Percentiles rank a stretch among this genome's conserved stretches.
phyloP scores from a whole-genome alignment of 2,113 vertebrate genomes.

The Amblyopsis rosae region DNA sequence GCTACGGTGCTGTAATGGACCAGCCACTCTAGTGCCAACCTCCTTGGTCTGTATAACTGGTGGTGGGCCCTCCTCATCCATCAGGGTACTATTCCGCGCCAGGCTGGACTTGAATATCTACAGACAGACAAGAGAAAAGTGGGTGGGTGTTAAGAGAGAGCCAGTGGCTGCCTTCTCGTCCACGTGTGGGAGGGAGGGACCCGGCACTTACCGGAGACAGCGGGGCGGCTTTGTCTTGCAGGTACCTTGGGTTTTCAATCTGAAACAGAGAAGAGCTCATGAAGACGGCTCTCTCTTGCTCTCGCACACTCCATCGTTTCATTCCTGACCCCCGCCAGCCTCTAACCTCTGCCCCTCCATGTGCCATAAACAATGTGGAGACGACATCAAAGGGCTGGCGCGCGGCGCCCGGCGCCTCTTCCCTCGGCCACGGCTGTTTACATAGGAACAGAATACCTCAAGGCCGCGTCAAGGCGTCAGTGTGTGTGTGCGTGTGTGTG shows the following conservation, averaged over 20 bases:
- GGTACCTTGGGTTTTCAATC: constrained; percentile 92
- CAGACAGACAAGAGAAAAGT: constrained; percentile 19
- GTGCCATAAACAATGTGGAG: constrained; percentile 65
- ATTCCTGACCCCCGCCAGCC: constrained; percentile 29
- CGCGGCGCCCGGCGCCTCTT: constrained; percentile 52
- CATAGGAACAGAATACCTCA: constrained; percentile 53
- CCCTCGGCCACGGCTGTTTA: constrained; percentile 66
- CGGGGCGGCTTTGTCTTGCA: constrained; percentile 83
- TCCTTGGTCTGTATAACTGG: constrained; percentile 71
- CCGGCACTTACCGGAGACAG: constrained; percentile 83
- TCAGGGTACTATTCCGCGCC: constrained; percentile 68
- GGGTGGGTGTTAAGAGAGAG: neutral
- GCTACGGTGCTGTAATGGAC: too few species aligned
- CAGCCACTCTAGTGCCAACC: constrained; percentile 35
- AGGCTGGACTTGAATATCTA: constrained; percentile 71
- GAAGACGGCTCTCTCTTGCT: constrained; percentile 20
- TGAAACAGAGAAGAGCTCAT: constrained; percentile 73
- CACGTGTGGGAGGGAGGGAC: constrained; percentile 1
- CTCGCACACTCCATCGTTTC: neutral
- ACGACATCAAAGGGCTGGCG: constrained; percentile 61
- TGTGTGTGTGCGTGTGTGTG: constrained; percentile 43
- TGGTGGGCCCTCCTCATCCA: constrained; percentile 58
- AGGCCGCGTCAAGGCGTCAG: constrained; percentile 62
- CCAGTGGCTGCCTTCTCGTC: constrained; percentile 36
- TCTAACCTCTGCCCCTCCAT: constrained; percentile 48